Evolutionary conservation across 1,140 invertebrate species (phyloP), one percentile per base, ranked within the genome.

Genomic region (Matsumurasca onukii): DNA sequence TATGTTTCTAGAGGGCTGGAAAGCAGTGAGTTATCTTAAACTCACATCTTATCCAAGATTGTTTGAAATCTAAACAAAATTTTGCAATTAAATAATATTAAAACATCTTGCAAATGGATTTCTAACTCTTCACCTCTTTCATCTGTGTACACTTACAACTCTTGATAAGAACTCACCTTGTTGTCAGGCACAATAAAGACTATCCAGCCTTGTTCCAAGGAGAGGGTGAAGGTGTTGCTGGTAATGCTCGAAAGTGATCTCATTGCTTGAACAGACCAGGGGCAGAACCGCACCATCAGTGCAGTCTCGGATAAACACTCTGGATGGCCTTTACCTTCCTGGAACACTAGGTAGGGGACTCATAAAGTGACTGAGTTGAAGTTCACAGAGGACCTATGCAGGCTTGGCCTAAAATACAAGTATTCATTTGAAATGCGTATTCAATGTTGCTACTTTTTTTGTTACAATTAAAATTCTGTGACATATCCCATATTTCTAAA

Each of bases 121-220:
- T n/a, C n/a, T n/a, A n/a, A n/a, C n/a, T n/a, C n/a, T n/a, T n/a
- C n/a, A n/a, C n/a, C n/a, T n/a, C n/a, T n/a, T n/a, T n/a, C n/a
- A n/a, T n/a, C n/a, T n/a, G n/a, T n/a, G n/a, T n/a, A n/a, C n/a
- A n/a, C n/a, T n/a, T n/a, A n/a, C n/a, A n/a, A n/a, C n/a, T n/a
- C 31, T 52, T 13, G 64, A 62, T n/a, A 34, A 25, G 49, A 59
- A 68, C 71, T 78, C 81, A 91, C 91, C 78, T 87, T 86, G 71
- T 90, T 86, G 69, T 86, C 86, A 73, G 91, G 86, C 0, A 91
- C 89, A 77, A 88, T 85, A 74, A 94, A 89, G 75, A 89, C 86
- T 31, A 94, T 92, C 92, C 92, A 94, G 5, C 91, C 90, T 77
- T 92, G 89, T 79, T 92, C 91, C 17, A 95, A 76, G 0, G 89